Conservation (phyloP, 2,888 invertebrate genomes). For the Ophion ellenae region DNA sequence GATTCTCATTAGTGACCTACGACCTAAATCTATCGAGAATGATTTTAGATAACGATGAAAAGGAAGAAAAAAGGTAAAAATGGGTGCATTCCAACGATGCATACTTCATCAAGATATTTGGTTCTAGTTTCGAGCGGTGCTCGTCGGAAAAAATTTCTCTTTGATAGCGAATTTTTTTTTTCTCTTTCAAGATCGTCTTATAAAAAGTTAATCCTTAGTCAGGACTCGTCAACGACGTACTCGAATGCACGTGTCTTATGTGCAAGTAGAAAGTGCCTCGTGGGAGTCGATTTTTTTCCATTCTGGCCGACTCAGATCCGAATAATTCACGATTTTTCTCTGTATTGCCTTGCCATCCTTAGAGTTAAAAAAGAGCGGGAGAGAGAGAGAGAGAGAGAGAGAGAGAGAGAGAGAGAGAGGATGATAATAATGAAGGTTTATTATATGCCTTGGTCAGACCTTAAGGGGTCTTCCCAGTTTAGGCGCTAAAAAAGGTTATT, state of each 20-base stretch:
- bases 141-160: neutral
- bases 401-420: conserved; percentile 2
- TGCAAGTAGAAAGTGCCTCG: conserved; percentile 57
- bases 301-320: neutral
- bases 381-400: neutral
- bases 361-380: conserved; percentile 2
- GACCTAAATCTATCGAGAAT: no score
- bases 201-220: conserved; percentile 35
- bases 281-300: conserved; percentile 55
- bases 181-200: conserved; percentile 7
- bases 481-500: no score
- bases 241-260: conserved; percentile 45
- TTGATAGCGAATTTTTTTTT: neutral
- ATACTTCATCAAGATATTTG: no score
- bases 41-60: no score
- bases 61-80: no score
- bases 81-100: no score
- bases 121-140: neutral
- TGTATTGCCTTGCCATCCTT: conserved; percentile 14
- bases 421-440: no score
- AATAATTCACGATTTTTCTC: conserved; percentile 54
- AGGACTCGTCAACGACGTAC: conserved; percentile 39
- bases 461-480: no score
- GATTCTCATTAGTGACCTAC: no score
- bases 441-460: no score